These are phyloP conservation scores for Stegodyphus mimosarum DNA, from an alignment of 1,140 invertebrate genomes.

Conservation along the genomic window DNA sequence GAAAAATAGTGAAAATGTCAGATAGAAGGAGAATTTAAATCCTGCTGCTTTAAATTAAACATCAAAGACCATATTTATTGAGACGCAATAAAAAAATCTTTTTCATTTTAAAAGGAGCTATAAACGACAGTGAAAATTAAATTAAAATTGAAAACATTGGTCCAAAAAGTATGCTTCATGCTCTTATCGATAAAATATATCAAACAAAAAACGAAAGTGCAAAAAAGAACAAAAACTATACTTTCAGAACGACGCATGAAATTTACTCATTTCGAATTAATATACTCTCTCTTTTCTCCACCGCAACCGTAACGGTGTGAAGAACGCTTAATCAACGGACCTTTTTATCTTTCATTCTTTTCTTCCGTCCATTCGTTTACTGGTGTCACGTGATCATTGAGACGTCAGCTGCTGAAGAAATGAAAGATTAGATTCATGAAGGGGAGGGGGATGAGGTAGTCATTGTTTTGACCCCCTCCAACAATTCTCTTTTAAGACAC, in stretches of 20 bases:
- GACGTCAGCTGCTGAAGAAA: constrained; percentile 58
- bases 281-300: background rate
- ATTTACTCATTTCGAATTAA: constrained; percentile 1
- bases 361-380: background rate
- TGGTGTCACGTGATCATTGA: constrained; percentile 54
- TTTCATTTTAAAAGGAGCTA: background rate
- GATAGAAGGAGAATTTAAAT: too few relatives aligned
- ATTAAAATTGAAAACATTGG: background rate
- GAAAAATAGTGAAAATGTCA: too few relatives aligned
- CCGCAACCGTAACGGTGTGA: background rate
- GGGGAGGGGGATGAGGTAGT: constrained; percentile 15
- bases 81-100: background rate
- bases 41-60: too few relatives aligned
- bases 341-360: constrained; percentile 8
- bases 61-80: too few relatives aligned
- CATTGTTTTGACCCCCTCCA: constrained; percentile 28
- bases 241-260: background rate
- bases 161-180: background rate
- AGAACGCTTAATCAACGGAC: constrained; percentile 44
- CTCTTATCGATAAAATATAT: background rate
- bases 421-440: constrained; percentile 34
- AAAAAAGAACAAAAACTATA: background rate
- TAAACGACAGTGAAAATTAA: background rate
- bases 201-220: background rate
- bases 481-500: constrained; percentile 37